phyloP scores from a whole-genome alignment of 2,888 invertebrate genomes.

The Leucania comma region DNA sequence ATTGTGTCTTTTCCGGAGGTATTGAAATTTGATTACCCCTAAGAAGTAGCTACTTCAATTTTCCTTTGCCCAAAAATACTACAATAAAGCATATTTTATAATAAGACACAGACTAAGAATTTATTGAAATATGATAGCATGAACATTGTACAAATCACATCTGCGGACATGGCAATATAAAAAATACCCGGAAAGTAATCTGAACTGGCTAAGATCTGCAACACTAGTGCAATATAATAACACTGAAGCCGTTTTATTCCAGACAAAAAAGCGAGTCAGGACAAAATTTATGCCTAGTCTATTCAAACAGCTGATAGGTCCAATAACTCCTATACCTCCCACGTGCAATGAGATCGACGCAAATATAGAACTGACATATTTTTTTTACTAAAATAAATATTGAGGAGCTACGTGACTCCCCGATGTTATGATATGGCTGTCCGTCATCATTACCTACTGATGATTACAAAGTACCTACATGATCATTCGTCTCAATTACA shows the following conservation, averaged over 20 bases:
- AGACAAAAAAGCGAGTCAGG: background rate
- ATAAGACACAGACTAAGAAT: background rate
- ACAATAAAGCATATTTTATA: background rate
- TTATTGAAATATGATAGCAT: background rate
- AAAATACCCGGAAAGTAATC: constrained; percentile 44
- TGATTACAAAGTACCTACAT: constrained; percentile 46
- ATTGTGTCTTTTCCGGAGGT: background rate
- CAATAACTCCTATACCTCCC: background rate
- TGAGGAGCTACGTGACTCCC: constrained; percentile 78
- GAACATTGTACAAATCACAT: background rate
- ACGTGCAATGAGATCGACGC: constrained; percentile 4
- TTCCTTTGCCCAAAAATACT: background rate
- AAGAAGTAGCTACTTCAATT: background rate
- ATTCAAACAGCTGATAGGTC: constrained; percentile 55
- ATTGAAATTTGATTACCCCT: background rate
- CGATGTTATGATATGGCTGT: constrained; percentile 75
- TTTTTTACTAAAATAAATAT: constrained; percentile 59
- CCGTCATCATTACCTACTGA: constrained; percentile 60
- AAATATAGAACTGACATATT: constrained; percentile 16
- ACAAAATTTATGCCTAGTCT: background rate
- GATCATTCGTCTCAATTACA: constrained; percentile 6
- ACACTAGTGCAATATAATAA: constrained; percentile 1
- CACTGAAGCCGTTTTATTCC: background rate
- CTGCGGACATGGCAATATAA: constrained; percentile 10
- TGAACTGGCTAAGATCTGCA: constrained; percentile 19